Base-by-base conservation (phyloP, 2,888 invertebrate species). In the Platycheirus albimanus region DNA sequence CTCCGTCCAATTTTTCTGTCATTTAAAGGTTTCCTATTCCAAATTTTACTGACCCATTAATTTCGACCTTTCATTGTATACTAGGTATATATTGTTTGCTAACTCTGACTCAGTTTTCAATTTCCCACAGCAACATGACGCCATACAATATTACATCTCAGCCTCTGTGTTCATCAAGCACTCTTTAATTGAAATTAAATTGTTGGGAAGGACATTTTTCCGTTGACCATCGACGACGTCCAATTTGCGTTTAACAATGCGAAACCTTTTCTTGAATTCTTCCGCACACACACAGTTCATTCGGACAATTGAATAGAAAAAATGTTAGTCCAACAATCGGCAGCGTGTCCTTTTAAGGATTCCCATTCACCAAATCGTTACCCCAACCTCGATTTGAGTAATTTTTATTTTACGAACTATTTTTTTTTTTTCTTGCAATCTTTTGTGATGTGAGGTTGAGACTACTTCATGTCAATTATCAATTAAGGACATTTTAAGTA, bases 381-480 rank as follows among this genome's bases (percentile, higher is more conserved):
- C 61, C 69, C 61, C 54, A 19, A 45, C 6, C 2, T 1, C 5
- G 20, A 8, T 17, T 47, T 47, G 47, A 47, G 70, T 19, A 49
- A 38, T 8, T 54, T n/a, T 56, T 47, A 33, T 45, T 36, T 28
- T 4, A 24, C 38, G 45, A 58, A 56, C 36, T 61, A 56, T 72
- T 54, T 54, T 54, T 20, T 6, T 15, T 41, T 41, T 11, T 52
- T 33, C 33, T 66, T 66, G 66, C 67, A 67, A 15, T 67, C 61
- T 58, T 30, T 30, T 45, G 24, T 58, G n/a, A n/a, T n/a, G n/a
- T n/a, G n/a, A n/a, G n/a, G 6, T 45, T 61, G 67, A 19, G 24
- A 63, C 64, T 70, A 80, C 76, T 80, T 41, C 33, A 81, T 81
- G 81, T 71, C 81, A 71, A 70, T 70, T 80, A 75, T 80, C 80